Base-by-base conservation (phyloP, 2,113 vertebrate species). In the Dasypus novemcinctus region DNA sequence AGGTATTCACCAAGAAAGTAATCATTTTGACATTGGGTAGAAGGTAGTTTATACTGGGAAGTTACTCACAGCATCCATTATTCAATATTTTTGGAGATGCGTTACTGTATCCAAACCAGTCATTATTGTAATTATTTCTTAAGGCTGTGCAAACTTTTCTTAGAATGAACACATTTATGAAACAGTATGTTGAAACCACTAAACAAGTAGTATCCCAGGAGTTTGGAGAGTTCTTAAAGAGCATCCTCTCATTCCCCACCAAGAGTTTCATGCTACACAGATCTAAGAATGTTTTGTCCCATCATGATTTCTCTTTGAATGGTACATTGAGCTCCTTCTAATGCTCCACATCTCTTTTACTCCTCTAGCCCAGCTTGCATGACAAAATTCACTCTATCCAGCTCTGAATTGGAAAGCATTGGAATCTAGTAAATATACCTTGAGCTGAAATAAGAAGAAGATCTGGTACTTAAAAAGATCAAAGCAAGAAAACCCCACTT, bases 41-140 rank as follows among this genome's bases (percentile, higher is more conserved):
- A 94, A 95, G 27, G 84, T 46, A 93, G n/a, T 89, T 96, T 69
- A 84, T 87, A 57, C 54, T 49, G 13, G 84, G 71, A 79, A 95
- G 64, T 94, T 93, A 86, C 54, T 91, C 88, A 91, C 18, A 92
- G 74, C 79, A 88, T 80, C 57, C 59, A 92, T 94, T 95, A 88
- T 92, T 97, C 95, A 93, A 64, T 92, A 96, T 80, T 92, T 93
- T 90, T 69, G 69, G 57, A 80, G 78, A 80, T 90, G 29, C 71
- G 82, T 96, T 96, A 79, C 87, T 95, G 95, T 94, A 52, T 79
- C 57, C 91, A 96, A 96, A 83, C 72, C 43, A 82, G 38, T 86
- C 69, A 78, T 91, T 96, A 57, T 87, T 83, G 27, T 41, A 95
- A 92, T 89, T 93, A 91, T 91, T 95, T 31, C 18, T n/a, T 74